Evolutionary conservation across 2,113 vertebrate species (phyloP).

Genomic region (Lathamus discolor): DNA sequence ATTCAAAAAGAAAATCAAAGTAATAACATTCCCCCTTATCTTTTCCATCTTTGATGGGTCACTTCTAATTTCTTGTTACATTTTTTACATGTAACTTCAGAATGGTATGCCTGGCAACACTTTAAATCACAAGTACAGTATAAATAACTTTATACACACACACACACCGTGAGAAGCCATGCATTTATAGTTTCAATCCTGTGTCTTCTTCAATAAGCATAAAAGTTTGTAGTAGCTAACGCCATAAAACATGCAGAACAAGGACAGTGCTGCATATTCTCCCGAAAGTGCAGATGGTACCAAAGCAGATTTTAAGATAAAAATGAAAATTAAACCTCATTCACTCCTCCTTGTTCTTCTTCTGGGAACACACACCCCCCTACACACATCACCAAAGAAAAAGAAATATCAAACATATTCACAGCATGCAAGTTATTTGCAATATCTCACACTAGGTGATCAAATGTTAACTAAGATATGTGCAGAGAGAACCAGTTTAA

Average conservation of each 20-base stretch:
- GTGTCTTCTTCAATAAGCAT: not conserved
- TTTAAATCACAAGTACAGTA: not conserved
- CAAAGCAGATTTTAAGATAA: constrained; percentile 4
- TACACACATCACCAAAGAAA: not conserved
- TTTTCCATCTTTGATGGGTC: not conserved
- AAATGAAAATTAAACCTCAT: not conserved
- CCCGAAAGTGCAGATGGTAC: not conserved
- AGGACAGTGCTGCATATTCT: not conserved
- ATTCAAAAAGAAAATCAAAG: not conserved
- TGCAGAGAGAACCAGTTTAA: not conserved
- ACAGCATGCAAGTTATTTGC: not conserved
- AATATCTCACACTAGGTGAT: not conserved
- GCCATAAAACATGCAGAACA: not conserved
- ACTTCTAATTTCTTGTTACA: not conserved
- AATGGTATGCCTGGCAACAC: not conserved
- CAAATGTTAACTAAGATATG: not conserved
- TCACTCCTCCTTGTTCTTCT: not conserved
- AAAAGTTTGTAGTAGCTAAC: not conserved
- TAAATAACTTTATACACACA: not conserved
- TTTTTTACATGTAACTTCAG: not conserved
- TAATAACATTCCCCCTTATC: not conserved
- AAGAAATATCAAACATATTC: not conserved
- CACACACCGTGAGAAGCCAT: not conserved
- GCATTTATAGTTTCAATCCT: not conserved
- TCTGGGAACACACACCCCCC: not conserved